These are phyloP conservation scores for Hydroisotoma schaefferi DNA, from an alignment of 2,888 invertebrate genomes.

Conservation along the genomic window DNA sequence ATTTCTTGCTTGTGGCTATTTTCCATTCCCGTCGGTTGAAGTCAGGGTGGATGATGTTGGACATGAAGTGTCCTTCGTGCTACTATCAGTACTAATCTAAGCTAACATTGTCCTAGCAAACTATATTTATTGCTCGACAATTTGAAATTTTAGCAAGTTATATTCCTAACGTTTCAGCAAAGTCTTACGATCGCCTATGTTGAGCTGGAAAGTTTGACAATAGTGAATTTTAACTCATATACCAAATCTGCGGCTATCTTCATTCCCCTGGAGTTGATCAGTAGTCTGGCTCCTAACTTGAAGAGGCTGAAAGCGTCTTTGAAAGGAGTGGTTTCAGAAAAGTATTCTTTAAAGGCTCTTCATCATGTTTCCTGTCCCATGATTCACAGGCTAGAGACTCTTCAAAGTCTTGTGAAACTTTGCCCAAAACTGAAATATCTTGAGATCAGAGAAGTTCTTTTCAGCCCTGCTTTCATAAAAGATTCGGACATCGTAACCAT, in stretches of 20 bases:
- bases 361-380: constrained; percentile 23
- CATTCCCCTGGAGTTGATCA: constrained; percentile 23
- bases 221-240: constrained; percentile 24
- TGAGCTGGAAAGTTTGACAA: constrained; percentile 24
- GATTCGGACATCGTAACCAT: constrained; percentile 17
- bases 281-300: constrained; percentile 31
- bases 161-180: not conserved
- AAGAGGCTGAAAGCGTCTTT: constrained; percentile 32
- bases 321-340: constrained; percentile 16
- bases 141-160: not conserved
- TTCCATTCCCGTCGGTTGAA: constrained; percentile 28
- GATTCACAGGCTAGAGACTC: constrained; percentile 16
- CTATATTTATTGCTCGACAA: no score
- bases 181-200: constrained; percentile 25
- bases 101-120: not conserved
- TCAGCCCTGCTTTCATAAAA: constrained; percentile 9
- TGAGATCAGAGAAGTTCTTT: constrained; percentile 33
- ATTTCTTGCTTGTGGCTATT: constrained; percentile 23
- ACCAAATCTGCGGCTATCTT: constrained; percentile 19
- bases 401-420: constrained; percentile 23
- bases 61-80: constrained; percentile 34
- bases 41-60: constrained; percentile 32
- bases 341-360: constrained; percentile 15
- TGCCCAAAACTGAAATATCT: constrained; percentile 36
- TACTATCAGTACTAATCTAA: constrained; percentile 34